These are phyloP conservation scores for Yoshiicerus persimilis DNA, from an alignment of 1,140 invertebrate species.

Conservation along the genomic window DNA sequence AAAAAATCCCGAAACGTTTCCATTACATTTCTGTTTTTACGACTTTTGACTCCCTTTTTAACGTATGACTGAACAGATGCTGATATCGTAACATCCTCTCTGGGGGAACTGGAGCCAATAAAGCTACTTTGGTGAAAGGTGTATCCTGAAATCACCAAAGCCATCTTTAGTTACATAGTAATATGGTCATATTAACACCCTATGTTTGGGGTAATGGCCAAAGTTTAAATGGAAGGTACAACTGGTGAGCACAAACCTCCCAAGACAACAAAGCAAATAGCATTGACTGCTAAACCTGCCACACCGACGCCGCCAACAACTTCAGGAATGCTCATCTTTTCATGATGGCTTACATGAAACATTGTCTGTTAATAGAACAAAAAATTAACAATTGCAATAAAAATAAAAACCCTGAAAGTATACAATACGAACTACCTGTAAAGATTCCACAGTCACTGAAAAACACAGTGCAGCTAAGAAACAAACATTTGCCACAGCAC, in stretches of 20 bases:
- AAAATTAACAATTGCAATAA: not conserved
- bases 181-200: too few relatives aligned
- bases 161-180: not conserved
- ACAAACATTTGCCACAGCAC: constrained; percentile 79
- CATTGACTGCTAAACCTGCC: constrained; percentile 68
- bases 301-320: constrained; percentile 65
- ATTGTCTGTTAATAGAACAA: constrained; percentile 46
- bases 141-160: constrained; percentile 57
- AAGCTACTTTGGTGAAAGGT: constrained; percentile 75
- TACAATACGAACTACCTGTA: constrained; percentile 59
- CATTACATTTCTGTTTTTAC: constrained; percentile 53
- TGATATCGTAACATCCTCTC: constrained; percentile 50
- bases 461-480: constrained; percentile 81
- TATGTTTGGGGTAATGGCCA: too few relatives aligned
- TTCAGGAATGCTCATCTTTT: constrained; percentile 68
- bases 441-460: constrained; percentile 74
- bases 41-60: constrained; percentile 52
- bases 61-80: constrained; percentile 41
- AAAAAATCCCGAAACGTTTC: constrained; percentile 60
- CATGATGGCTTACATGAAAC: constrained; percentile 55
- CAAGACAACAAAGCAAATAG: constrained; percentile 70
- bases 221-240: not conserved
- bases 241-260: constrained; percentile 59
- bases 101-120: constrained; percentile 54
- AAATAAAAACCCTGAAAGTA: too few relatives aligned